These are phyloP conservation scores for Pararge aegeria DNA, from an alignment of 1,140 invertebrate genomes.

Conservation along the genomic window DNA sequence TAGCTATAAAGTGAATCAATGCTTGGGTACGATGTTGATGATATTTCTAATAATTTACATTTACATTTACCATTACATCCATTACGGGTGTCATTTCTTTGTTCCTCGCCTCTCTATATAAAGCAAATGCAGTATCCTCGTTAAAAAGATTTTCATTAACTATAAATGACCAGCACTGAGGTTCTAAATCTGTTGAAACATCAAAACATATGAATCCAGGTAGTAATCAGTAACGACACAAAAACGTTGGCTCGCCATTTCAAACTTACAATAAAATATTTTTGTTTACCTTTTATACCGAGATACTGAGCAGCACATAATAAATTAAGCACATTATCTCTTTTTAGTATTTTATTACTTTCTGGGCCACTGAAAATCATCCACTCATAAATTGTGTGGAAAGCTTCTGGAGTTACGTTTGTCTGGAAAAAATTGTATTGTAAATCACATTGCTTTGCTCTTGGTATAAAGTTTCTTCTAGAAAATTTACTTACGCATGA, in stretches of 20 bases:
- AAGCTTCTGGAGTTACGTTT: slow-evolving; percentile 81
- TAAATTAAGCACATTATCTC: slow-evolving; percentile 85
- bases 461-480: neutral
- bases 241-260: too few relatives aligned
- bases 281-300: slow-evolving; percentile 81
- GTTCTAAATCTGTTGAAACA: slow-evolving; percentile 81
- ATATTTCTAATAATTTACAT: neutral
- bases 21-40: too few relatives aligned
- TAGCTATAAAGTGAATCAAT: too few relatives aligned
- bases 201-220: too few relatives aligned
- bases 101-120: slow-evolving; percentile 83
- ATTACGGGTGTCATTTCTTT: slow-evolving; percentile 81
- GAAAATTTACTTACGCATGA: slow-evolving; percentile 44
- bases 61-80: slow-evolving; percentile 83
- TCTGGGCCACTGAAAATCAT: slow-evolving; percentile 83
- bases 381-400: slow-evolving; percentile 87
- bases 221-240: too few relatives aligned
- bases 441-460: neutral
- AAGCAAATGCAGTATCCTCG: slow-evolving; percentile 85
- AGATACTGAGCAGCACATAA: slow-evolving; percentile 85
- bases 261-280: too few relatives aligned
- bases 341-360: slow-evolving; percentile 80
- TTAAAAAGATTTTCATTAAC: slow-evolving; percentile 83
- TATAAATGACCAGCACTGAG: slow-evolving; percentile 87
- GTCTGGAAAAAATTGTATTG: slow-evolving; percentile 52